Percentiles rank a stretch among this genome's conserved stretches.
phyloP scores from a whole-genome alignment of 1,140 invertebrate genomes.

The Coptotermes formosanus region DNA sequence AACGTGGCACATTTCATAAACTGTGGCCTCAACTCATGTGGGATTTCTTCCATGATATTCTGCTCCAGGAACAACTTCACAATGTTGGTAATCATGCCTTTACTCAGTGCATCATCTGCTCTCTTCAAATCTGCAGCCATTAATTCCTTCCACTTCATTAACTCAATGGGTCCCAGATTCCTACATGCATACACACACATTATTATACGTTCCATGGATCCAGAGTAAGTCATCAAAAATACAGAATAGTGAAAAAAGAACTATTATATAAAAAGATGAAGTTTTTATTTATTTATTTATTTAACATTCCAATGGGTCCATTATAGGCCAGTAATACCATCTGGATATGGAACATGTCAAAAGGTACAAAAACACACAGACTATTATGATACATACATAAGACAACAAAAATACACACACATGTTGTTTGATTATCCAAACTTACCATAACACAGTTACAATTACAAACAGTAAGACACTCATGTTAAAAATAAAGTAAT shows the following conservation, averaged over 20 bases:
- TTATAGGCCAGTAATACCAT: not conserved
- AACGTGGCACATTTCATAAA: constrained; percentile 25
- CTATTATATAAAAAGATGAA: no score
- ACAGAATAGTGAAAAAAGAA: not conserved
- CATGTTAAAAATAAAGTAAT: no score
- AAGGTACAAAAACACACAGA: no score
- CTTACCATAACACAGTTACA: no score
- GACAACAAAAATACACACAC: no score
- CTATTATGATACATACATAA: no score
- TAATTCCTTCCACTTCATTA: not conserved
- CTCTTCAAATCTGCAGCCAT: constrained; percentile 26
- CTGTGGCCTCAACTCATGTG: not conserved
- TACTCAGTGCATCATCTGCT: not conserved
- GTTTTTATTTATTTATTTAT: not conserved
- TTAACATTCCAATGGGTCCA: not conserved
- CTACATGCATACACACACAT: not conserved
- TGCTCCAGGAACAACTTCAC: constrained; percentile 7
- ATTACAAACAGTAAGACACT: no score
- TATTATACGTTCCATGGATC: not conserved
- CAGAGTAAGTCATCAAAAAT: not conserved
- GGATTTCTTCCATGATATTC: constrained; percentile 3
- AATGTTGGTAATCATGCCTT: constrained; percentile 21
- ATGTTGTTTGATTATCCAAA: no score
- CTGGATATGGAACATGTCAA: not conserved
- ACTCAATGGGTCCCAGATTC: constrained; percentile 4